Conservation (phyloP, 2,113 vertebrate species). For the Lipophrys pholis region DNA sequence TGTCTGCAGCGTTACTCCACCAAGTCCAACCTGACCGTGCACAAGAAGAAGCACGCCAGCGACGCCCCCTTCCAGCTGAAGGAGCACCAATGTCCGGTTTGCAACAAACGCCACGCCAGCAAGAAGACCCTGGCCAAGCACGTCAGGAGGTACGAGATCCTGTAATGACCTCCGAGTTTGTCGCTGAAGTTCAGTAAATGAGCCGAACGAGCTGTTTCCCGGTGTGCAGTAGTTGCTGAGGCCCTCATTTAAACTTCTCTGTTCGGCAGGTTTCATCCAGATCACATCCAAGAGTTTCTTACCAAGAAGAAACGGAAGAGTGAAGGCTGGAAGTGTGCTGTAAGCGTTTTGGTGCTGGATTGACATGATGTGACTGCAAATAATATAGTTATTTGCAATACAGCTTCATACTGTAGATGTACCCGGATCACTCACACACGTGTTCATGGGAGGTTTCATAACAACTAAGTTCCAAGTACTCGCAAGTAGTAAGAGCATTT, state of each 20-base stretch:
- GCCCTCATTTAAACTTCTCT: too few species aligned
- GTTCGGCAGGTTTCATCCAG: conserved; percentile 92
- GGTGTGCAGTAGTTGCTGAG: too few species aligned
- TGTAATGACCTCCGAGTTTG: background rate
- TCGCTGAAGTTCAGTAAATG: too few species aligned
- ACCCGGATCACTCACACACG: too few species aligned
- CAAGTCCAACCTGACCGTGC: conserved; percentile 97
- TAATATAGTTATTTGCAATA: too few species aligned
- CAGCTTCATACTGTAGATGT: too few species aligned
- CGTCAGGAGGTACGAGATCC: conserved; percentile 87
- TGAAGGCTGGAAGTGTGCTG: conserved; percentile 98
- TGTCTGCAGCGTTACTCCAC: conserved; percentile 97
- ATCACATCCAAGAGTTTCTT: conserved; percentile 94
- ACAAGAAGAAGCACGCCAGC: conserved; percentile 93
- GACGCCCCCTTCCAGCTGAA: conserved; percentile 91
- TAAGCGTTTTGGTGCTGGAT: conserved; percentile 75
- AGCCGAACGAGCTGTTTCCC: too few species aligned
- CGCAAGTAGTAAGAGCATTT: too few species aligned
- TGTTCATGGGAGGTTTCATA: too few species aligned
- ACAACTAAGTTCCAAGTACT: too few species aligned
- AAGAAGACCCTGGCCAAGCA: conserved; percentile 96
- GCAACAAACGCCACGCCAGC: conserved; percentile 96
- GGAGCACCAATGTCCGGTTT: conserved; percentile 96
- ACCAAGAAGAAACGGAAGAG: conserved; percentile 92
- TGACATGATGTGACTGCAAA: background rate